Conservation (phyloP, 2,113 vertebrate genomes). For the Nanorana parkeri region DNA sequence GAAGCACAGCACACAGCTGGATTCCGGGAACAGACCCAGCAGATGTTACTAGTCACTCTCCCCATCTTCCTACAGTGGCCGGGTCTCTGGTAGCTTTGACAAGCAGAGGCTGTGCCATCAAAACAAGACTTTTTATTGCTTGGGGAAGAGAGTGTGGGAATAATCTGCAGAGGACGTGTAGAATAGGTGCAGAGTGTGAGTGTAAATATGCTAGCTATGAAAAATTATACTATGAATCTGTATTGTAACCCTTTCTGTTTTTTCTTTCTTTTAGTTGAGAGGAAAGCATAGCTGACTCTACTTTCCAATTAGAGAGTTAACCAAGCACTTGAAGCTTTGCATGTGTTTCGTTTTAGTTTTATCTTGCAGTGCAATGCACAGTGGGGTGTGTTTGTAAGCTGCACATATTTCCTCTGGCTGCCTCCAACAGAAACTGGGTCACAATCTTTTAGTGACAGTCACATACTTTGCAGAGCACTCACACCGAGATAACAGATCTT, state of each 20-base stretch:
- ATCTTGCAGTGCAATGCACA: slow-evolving; percentile 13
- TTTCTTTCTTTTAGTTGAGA: neutral
- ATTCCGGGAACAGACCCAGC: slow-evolving; percentile 7
- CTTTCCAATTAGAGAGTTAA: neutral
- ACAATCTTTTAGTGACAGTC: slow-evolving; percentile 31
- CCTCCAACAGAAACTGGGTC: slow-evolving; percentile 35
- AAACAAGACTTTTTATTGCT: neutral
- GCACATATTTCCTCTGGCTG: slow-evolving; percentile 13
- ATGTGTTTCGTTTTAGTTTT: slow-evolving; percentile 8
- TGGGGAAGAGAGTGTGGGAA: slow-evolving; percentile 2
- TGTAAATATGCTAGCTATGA: neutral
- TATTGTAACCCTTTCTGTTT: neutral
- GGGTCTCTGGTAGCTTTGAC: neutral
- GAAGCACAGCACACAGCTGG: neutral
- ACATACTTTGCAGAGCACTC: neutral
- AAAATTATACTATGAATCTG: neutral
- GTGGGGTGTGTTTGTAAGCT: slow-evolving; percentile 35
- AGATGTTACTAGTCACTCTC: slow-evolving; percentile 22
- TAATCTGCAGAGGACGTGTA: neutral
- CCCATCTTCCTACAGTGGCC: neutral
- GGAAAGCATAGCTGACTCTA: neutral
- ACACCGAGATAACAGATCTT: slow-evolving; percentile 25
- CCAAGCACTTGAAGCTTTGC: neutral
- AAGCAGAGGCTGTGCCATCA: slow-evolving; percentile 4
- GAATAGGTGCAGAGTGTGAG: neutral